These are phyloP conservation scores for Cyclura pinguis DNA, from an alignment of 2,797 vertebrate species.

Conservation along the genomic window DNA sequence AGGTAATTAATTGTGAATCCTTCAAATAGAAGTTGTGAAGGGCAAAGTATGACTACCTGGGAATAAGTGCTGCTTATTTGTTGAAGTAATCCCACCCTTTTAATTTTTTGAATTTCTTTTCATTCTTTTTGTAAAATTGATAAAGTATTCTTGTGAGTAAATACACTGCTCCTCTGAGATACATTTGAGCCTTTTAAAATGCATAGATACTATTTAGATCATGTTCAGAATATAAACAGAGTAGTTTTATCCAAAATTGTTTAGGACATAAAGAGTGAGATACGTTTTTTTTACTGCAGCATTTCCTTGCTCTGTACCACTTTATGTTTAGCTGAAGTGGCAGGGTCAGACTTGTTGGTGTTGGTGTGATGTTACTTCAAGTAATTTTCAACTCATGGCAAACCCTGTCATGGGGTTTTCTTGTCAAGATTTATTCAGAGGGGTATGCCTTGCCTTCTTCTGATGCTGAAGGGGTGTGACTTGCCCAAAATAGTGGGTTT, in stretches of 20 bases:
- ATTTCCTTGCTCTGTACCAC: too few relatives aligned
- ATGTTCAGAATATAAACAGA: neutral
- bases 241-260: neutral
- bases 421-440: too few relatives aligned
- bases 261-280: neutral
- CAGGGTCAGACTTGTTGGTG: neutral
- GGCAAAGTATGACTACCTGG: conserved; percentile 5
- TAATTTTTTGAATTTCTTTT: neutral
- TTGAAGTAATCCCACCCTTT: neutral
- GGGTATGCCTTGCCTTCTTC: too few relatives aligned
- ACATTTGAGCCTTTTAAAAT: conserved; percentile 1
- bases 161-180: neutral
- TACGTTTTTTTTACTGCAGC: neutral
- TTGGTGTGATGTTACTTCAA: too few relatives aligned
- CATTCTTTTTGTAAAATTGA: conserved; percentile 14
- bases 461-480: too few relatives aligned
- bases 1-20: conserved; percentile 72
- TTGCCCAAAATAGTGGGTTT: too few relatives aligned
- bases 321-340: neutral
- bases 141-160: neutral
- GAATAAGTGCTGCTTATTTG: neutral
- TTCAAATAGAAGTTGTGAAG: neutral
- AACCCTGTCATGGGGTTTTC: too few relatives aligned
- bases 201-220: neutral
- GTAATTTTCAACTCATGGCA: too few relatives aligned